Evolutionary conservation across 2,797 vertebrate species (phyloP).

Genomic region (Coregonus sp.): DNA sequence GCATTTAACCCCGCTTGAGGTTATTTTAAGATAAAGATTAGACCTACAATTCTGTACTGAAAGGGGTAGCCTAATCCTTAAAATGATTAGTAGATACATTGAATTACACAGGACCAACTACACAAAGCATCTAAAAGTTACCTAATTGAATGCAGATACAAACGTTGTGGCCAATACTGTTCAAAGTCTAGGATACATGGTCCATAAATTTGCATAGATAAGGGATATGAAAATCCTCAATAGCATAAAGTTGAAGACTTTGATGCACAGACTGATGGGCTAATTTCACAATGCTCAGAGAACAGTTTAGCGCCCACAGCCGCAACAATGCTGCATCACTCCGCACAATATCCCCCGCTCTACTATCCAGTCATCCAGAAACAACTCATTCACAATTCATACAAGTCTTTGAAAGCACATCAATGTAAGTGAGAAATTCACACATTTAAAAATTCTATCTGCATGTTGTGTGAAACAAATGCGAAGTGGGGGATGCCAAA

Average conservation of each 20-base stretch:
- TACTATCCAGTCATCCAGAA: slow-evolving; percentile 16
- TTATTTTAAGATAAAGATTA: slow-evolving; percentile 9
- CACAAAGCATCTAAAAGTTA: not conserved
- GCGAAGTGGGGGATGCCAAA: not conserved
- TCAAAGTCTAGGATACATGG: slow-evolving; percentile 7
- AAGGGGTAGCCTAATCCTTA: not conserved
- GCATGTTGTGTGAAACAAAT: not conserved
- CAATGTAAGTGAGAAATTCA: too few species aligned
- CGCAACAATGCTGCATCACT: slow-evolving; percentile 17
- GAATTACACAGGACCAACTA: not conserved
- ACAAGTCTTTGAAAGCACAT: not conserved
- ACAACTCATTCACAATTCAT: not conserved
- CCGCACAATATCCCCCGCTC: slow-evolving; percentile 18
- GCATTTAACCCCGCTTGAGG: slow-evolving; percentile 28
- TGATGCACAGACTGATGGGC: slow-evolving; percentile 4
- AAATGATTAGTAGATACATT: not conserved
- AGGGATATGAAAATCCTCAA: slow-evolving; percentile 15
- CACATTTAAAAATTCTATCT: not conserved
- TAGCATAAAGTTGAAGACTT: not conserved
- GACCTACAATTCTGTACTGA: not conserved
- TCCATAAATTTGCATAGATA: slow-evolving; percentile 16
- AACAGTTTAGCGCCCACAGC: slow-evolving; percentile 23
- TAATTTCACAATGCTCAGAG: slow-evolving; percentile 10
- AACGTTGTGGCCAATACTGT: not conserved
- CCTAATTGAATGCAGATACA: not conserved